Evolutionary conservation across 2,113 vertebrate species (phyloP), one percentile per base, ranked within the genome.

Genomic region (Cavia aperea): DNA sequence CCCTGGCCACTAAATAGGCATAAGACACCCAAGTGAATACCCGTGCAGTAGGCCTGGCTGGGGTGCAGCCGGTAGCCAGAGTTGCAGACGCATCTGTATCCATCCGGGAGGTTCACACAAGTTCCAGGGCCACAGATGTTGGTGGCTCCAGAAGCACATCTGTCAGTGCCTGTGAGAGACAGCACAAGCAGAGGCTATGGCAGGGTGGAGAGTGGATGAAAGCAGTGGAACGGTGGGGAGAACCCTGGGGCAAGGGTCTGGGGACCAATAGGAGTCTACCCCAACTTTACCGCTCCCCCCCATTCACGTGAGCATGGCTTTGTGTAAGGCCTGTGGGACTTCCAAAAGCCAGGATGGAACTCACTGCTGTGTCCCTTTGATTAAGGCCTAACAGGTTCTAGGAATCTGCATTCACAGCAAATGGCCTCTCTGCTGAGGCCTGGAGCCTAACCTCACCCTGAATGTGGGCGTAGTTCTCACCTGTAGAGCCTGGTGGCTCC

Each of bases 21-120:
- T 31, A 2, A 33, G 94, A 86, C 0, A 8, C 63, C 62, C 1
- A 1, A 0, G 66, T 12, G 15, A 92, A 36, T 96, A 99, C 99
- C 99, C 1, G 97, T 97, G 94, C 99, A 99, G 93, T 36, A 96
- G 7, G 97, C 98, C 54, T 23, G 97, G 94, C 98, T 98, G 65
- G 97, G 8, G 92, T 98, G 98, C 93, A 97, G 92, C 36, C 68
- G 96, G 95, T 98, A 99, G 83, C 99, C 99, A 0, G 96, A 95
- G 91, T 98, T 97, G 95, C 99, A 99, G 91, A 98, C n/a, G 95
- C 99, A 99, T n/a, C 95, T 98, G 97, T 99, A 97, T 46, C 98
- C 98, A 7, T 97, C 98, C 0, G 97, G 95, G 60, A 97, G 98
- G 83, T 97, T 98, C 95, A 99, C 96, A 2, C 99, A 99, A 73